Base-by-base conservation (phyloP, 2,888 invertebrate genomes). In the Gastrophysa polygoni region DNA sequence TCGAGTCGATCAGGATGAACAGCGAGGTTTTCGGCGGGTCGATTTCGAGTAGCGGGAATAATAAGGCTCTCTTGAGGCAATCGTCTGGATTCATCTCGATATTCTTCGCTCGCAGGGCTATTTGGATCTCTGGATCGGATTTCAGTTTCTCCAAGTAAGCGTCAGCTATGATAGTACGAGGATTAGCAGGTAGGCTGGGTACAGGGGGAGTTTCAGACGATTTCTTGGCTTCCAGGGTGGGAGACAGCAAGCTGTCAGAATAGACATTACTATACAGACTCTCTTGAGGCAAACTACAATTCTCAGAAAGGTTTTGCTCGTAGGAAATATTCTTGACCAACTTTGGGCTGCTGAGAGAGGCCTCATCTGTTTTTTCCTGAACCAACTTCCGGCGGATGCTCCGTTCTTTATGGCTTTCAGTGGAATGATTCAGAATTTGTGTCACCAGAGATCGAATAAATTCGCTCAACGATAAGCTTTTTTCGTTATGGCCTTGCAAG, bases 31-130 rank as follows among this genome's bases (percentile, higher is more conserved):
- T 92, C 0, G 96, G 95, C 2, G 94, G 91, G 61, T 91, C 92
- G 6, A 96, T 87, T 77, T 95, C 93, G 44, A 93, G 81, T 24
- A 98, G 83, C 0, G 97, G 97, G 74, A 93, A 92, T 16, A 97
- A 82, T 0, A 97, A 83, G 0, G 95, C 93, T 75, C 92, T 90
- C 75, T 94, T 93, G 77, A 97, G 91, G 57, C 95, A 94, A 74
- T 95, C 95, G 74, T 96, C 96, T 0, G 96, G 95, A 76, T 93
- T 92, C 73, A 89, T 88, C 74, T 96, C 93, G 71, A 94, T 86
- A 67, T 92, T 91, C 63, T 92, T 91, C 0, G 93, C 91, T 32
- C 89, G 85, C 32, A 96, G 82, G 0, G 92, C 91, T 69, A 91
- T 76, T 69, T 92, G 91, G 50, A 96, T 91, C 68, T 94, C 93